Conservation (phyloP, 2,113 vertebrate species). For the Sturnira hondurensis region DNA sequence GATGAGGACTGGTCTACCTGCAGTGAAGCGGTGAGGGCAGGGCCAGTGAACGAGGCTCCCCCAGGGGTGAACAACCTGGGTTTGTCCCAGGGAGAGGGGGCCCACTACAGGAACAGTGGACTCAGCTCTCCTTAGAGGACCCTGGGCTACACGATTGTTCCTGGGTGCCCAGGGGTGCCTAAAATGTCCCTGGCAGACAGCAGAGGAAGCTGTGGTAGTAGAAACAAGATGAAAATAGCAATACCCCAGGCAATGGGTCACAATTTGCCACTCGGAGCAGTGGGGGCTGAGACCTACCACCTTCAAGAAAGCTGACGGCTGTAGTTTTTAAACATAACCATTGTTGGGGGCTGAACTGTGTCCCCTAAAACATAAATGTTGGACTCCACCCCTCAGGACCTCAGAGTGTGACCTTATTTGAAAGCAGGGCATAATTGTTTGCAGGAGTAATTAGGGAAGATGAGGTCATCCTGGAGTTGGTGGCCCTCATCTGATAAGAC, state of each 20-base stretch:
- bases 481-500: too few relatives aligned
- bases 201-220: not conserved
- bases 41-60: accelerated
- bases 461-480: not conserved
- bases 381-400: not conserved
- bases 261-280: not conserved
- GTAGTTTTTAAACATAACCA: not conserved
- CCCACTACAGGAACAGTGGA: too few relatives aligned
- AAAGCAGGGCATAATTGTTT: too few relatives aligned
- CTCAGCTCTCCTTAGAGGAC: accelerated
- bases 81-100: not conserved
- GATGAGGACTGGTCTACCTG: too few relatives aligned
- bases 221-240: not conserved
- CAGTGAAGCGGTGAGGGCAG: not conserved
- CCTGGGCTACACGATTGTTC: not conserved
- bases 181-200: not conserved
- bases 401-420: not conserved
- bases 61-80: too few relatives aligned
- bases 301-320: accelerated
- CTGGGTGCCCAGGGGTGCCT: not conserved
- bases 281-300: not conserved
- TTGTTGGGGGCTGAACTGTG: not conserved
- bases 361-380: not conserved
- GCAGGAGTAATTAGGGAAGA: too few relatives aligned
- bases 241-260: accelerated